Percentiles rank a stretch among this genome's conserved stretches.
phyloP scores from a whole-genome alignment of 1,140 invertebrate species.

The Centruroides sculpturatus region DNA sequence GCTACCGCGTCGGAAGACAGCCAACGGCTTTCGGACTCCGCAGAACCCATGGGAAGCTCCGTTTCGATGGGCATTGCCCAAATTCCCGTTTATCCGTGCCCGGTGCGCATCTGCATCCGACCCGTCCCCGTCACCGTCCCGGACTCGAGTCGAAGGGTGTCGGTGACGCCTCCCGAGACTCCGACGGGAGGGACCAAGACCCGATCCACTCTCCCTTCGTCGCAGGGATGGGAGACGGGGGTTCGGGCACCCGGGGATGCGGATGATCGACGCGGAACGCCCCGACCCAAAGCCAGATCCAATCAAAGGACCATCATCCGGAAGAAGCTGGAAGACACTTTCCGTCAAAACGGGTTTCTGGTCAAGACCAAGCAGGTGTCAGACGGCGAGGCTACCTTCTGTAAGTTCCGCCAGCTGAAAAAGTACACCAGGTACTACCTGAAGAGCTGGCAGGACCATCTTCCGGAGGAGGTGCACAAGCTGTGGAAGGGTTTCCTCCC shows the following conservation, averaged over 20 bases:
- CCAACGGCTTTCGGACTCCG: no score
- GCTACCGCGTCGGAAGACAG: background rate
- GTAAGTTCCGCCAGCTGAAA: conserved; percentile 75
- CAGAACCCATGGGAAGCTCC: no score
- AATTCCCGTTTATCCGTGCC: conserved; percentile 9
- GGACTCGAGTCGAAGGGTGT: background rate
- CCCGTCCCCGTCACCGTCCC: background rate
- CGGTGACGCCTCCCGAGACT: background rate
- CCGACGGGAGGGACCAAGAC: background rate
- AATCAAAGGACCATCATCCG: conserved; percentile 40
- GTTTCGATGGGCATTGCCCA: conserved; percentile 1
- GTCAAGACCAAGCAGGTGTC: conserved; percentile 84
- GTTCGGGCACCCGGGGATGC: background rate
- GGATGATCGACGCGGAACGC: background rate
- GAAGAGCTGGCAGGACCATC: conserved; percentile 80
- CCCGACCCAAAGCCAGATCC: background rate
- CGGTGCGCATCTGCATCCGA: conserved; percentile 3
- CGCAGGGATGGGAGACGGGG: background rate
- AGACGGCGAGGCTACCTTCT: conserved; percentile 80
- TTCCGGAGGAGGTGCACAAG: conserved; percentile 42
- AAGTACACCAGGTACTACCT: conserved; percentile 86
- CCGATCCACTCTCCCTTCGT: background rate
- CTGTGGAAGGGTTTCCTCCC: conserved; percentile 22
- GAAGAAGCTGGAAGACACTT: conserved; percentile 73
- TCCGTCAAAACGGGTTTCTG: conserved; percentile 79